Evolutionary conservation across 2,888 invertebrate genomes (phyloP).

Genomic region (Monopis laevigella): DNA sequence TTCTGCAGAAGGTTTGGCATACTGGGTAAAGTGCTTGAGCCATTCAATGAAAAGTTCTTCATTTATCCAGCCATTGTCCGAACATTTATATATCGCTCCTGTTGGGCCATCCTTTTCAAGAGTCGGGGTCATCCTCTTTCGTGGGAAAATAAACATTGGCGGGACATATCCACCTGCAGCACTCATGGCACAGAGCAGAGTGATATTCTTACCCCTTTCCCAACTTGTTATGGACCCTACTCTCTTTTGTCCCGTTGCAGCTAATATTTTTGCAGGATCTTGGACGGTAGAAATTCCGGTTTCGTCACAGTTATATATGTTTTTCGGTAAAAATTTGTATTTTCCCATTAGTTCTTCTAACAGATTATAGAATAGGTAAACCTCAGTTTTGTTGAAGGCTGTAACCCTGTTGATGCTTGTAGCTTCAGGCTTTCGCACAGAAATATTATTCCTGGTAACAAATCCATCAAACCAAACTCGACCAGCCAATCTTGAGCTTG

Average conservation of each 20-base stretch:
- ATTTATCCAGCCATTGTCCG: no score
- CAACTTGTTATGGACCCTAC: conserved; percentile 7
- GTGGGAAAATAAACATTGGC: conserved; percentile 48
- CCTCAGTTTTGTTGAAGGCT: conserved; percentile 23
- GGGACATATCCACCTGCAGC: no score
- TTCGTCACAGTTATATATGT: conserved; percentile 28
- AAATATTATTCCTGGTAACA: conserved; percentile 20
- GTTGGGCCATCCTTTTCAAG: conserved; percentile 38
- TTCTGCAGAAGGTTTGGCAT: conserved; percentile 21
- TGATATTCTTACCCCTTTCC: conserved; percentile 26
- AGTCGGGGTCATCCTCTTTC: conserved; percentile 34
- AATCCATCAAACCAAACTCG: conserved; percentile 18
- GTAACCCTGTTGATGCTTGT: no score
- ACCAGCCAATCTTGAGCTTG: conserved; percentile 16
- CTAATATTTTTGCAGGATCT: conserved; percentile 21
- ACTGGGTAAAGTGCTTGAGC: conserved; percentile 16
- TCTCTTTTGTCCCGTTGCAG: conserved; percentile 8
- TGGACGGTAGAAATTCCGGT: conserved; percentile 40
- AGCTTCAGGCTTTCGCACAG: conserved; percentile 18
- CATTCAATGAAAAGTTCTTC: conserved; percentile 24
- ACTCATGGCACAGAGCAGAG: no score
- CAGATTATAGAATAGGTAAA: no score
- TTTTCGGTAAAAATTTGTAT: conserved; percentile 13
- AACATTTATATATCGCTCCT: conserved; percentile 29
- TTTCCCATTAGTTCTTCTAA: conserved; percentile 17